These are phyloP conservation scores for Argyra leucocephala DNA, from an alignment of 2,888 invertebrate species.

Conservation along the genomic window DNA sequence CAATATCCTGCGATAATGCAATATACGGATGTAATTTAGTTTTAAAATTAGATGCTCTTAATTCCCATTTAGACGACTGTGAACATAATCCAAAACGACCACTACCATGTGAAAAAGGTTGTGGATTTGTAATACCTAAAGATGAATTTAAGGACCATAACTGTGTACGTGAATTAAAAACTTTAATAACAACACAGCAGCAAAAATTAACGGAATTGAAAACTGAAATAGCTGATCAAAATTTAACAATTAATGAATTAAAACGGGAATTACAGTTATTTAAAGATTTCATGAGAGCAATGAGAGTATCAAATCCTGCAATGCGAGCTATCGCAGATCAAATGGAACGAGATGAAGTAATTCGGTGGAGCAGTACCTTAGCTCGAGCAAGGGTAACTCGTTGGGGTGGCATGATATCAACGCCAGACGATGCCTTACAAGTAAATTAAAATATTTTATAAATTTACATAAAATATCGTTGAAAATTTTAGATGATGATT, in stretches of 20 bases:
- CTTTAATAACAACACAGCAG: constrained; percentile 75
- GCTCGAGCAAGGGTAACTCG: constrained; percentile 80
- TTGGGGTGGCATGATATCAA: constrained; percentile 98
- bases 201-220: constrained; percentile 78
- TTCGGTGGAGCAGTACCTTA: constrained; percentile 76
- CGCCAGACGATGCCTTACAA: constrained; percentile 88
- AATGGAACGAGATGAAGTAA: constrained; percentile 88
- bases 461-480: not conserved
- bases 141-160: constrained; percentile 91
- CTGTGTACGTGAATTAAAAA: constrained; percentile 79
- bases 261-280: constrained; percentile 78
- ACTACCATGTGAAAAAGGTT: constrained; percentile 85
- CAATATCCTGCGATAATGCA: constrained; percentile 85
- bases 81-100: constrained; percentile 90
- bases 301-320: constrained; percentile 83
- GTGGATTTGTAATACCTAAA: constrained; percentile 88
- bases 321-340: constrained; percentile 87
- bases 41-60: constrained; percentile 75
- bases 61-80: constrained; percentile 83
- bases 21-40: constrained; percentile 75
- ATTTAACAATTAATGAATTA: constrained; percentile 79
- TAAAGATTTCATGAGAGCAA: constrained; percentile 89
- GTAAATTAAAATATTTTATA: constrained; percentile 42
- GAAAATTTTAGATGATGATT: constrained; percentile 78
- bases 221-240: constrained; percentile 75